Percentiles rank a stretch among this genome's conserved stretches.
Conservation (phyloP, 2,797 vertebrate genomes). For the Falco biarmicus region DNA sequence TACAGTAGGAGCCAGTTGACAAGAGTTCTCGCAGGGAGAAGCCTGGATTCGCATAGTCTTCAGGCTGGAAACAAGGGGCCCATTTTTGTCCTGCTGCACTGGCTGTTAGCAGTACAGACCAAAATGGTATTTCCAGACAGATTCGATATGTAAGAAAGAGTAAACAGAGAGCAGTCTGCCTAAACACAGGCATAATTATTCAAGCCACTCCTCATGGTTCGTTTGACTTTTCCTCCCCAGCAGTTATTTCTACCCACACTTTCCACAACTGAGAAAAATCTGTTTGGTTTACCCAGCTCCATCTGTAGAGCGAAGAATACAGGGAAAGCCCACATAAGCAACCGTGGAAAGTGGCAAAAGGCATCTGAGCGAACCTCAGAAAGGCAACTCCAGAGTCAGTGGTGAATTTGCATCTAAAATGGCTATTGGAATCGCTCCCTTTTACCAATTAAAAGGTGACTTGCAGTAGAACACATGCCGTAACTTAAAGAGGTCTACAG, state of each 20-base stretch:
- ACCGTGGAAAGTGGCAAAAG: neutral
- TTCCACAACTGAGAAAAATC: neutral
- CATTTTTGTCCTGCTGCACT: neutral
- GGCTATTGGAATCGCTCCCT: neutral
- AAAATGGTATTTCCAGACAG: neutral
- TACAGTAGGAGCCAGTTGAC: neutral
- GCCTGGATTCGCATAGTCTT: neutral
- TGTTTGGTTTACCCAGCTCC: neutral
- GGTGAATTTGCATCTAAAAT: neutral
- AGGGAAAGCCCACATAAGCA: neutral
- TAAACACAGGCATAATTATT: conserved; percentile 20
- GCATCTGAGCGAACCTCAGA: neutral
- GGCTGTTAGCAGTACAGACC: neutral
- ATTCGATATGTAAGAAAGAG: neutral
- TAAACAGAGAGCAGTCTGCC: neutral
- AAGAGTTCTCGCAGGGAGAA: neutral
- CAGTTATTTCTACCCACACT: neutral
- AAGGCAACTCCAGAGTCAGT: neutral
- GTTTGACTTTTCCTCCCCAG: conserved; percentile 1
- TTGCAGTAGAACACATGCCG: neutral
- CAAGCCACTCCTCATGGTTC: neutral
- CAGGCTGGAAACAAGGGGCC: neutral
- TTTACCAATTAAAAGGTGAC: neutral
- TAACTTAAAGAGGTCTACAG: neutral
- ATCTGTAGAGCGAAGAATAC: neutral